A percentile compares a stretch with the other conserved stretches of the same genome.
These are phyloP conservation scores for Micoletzkya japonica DNA, from an alignment of 2,888 invertebrate species.

Conservation along the genomic window DNA sequence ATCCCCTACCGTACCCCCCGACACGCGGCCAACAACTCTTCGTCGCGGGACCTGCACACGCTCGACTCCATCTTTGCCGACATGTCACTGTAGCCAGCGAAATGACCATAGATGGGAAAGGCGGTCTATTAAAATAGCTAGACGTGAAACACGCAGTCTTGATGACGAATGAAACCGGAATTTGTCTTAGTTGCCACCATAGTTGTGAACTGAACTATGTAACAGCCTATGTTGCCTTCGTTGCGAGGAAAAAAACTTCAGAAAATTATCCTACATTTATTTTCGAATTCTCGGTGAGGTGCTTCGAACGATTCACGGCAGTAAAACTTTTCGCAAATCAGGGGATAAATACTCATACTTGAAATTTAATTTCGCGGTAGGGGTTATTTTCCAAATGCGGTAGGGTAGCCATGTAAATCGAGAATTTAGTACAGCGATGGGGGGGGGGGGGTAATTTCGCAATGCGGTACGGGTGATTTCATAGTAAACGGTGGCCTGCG, in stretches of 20 bases:
- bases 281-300: neutral
- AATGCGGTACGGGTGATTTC: too few species aligned
- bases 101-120: neutral
- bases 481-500: too few species aligned
- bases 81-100: slow-evolving; percentile 12
- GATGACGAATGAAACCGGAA: neutral
- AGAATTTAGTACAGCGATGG: too few species aligned
- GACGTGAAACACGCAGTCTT: neutral
- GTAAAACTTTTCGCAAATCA: too few species aligned
- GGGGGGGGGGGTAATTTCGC: too few species aligned
- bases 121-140: neutral
- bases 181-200: neutral
- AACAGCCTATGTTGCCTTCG: neutral
- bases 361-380: too few species aligned
- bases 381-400: too few species aligned
- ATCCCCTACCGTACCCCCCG: slow-evolving; percentile 22
- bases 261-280: neutral
- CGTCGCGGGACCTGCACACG: too few species aligned
- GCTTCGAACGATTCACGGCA: too few species aligned
- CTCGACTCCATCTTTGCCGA: slow-evolving; percentile 25
- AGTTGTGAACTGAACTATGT: neutral
- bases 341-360: too few species aligned
- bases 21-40: neutral
- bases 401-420: too few species aligned
- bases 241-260: neutral